Percentiles rank a stretch among this genome's conserved stretches.
Evolutionary conservation across 2,113 vertebrate species (phyloP).

Genomic region (Alouatta palliata): DNA sequence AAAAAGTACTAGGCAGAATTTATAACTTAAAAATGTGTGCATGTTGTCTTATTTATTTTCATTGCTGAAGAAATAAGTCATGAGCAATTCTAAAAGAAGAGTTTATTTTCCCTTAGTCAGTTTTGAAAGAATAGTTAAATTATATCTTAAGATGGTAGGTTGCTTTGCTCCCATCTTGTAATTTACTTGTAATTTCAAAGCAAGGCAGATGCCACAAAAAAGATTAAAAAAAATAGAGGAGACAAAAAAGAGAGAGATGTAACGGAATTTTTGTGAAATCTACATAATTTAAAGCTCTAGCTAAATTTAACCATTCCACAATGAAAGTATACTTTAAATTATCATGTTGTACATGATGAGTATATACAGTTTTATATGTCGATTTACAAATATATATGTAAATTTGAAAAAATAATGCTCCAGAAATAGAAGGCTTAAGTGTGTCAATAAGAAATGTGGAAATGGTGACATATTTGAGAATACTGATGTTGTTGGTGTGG

Average conservation of each 20-base stretch:
- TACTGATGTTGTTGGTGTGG: not conserved
- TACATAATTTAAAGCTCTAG: not conserved
- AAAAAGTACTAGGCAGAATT: not conserved
- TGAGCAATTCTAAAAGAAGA: not conserved
- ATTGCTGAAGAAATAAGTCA: not conserved
- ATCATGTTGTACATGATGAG: not conserved
- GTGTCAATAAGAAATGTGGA: not conserved
- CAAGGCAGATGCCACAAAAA: not conserved
- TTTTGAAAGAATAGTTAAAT: not conserved
- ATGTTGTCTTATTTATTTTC: not conserved
- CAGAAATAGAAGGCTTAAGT: not conserved
- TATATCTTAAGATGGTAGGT: not conserved
- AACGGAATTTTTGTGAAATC: not conserved
- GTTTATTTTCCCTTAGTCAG: not conserved
- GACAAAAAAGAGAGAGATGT: not conserved
- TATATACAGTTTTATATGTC: not conserved
- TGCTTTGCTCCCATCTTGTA: conserved; percentile 18
- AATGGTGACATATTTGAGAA: not conserved
- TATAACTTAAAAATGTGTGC: not conserved
- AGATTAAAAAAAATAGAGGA: not conserved
- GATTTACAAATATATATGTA: not conserved
- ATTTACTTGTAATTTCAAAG: conserved; percentile 39
- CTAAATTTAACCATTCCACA: not conserved
- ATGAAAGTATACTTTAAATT: not conserved
- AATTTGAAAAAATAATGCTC: not conserved